These are phyloP conservation scores for Callipepla squamata DNA, from an alignment of 2,113 vertebrate species.

Conservation along the genomic window DNA sequence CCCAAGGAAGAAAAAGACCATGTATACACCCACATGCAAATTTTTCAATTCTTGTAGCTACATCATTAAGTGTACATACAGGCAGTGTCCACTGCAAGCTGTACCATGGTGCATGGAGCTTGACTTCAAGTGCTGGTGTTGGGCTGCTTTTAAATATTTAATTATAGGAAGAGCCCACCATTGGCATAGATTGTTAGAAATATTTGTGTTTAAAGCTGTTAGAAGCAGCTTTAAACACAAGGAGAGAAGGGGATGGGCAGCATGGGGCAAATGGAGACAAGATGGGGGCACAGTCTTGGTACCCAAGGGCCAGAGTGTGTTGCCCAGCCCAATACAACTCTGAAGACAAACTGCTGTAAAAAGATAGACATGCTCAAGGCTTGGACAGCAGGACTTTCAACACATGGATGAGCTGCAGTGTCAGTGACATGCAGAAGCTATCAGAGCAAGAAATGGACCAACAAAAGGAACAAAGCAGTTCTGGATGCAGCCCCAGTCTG, in stretches of 20 bases:
- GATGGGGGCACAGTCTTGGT: background rate
- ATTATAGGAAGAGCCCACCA: background rate
- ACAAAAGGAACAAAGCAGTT: background rate
- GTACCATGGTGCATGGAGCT: fast-evolving
- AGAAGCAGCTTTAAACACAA: background rate
- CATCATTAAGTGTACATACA: fast-evolving
- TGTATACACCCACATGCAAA: fast-evolving
- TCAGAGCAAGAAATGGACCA: background rate
- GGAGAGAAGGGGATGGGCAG: background rate
- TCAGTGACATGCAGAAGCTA: background rate
- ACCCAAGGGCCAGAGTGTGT: fast-evolving
- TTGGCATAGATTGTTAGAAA: background rate
- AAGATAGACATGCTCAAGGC: background rate
- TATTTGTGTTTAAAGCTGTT: background rate
- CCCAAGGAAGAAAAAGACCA: background rate
- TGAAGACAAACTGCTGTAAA: background rate
- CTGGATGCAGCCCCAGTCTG: background rate
- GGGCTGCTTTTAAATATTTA: background rate
- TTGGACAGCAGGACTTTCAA: background rate
- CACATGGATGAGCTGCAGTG: fast-evolving
- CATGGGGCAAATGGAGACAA: background rate
- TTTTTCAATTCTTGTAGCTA: background rate
- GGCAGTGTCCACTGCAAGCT: fast-evolving
- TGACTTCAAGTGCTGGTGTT: fast-evolving
- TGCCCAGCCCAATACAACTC: fast-evolving